phyloP scores from a whole-genome alignment of 2,888 invertebrate genomes.

The Neelides folsomi region DNA sequence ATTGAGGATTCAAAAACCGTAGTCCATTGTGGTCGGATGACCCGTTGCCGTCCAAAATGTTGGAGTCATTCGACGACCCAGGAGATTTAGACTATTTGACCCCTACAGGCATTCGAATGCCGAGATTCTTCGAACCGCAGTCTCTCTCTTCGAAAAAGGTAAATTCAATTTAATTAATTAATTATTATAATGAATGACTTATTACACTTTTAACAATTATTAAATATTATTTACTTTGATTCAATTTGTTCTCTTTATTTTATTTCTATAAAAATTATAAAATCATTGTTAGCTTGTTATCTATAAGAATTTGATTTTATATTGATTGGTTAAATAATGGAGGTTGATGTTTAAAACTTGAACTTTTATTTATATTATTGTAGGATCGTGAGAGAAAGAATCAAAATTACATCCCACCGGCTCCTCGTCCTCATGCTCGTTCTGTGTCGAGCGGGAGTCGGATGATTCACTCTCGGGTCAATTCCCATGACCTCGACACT shows the following conservation, averaged over 20 bases:
- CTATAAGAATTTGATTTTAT: not conserved
- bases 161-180: not conserved
- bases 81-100: slow-evolving; percentile 12
- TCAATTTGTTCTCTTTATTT: too few species aligned
- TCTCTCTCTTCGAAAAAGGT: slow-evolving; percentile 30
- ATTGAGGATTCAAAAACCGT: too few species aligned
- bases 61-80: not conserved
- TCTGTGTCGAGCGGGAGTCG: slow-evolving; percentile 25
- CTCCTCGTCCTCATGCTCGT: slow-evolving; percentile 28
- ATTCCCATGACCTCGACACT: slow-evolving; percentile 23
- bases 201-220: too few species aligned
- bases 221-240: too few species aligned
- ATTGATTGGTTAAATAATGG: not conserved
- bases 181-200: too few species aligned
- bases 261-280: too few species aligned
- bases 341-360: not conserved
- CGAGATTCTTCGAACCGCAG: slow-evolving; percentile 26
- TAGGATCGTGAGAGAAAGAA: slow-evolving; percentile 25
- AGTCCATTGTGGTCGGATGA: too few species aligned
- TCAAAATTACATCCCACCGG: slow-evolving; percentile 25
- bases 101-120: slow-evolving; percentile 20
- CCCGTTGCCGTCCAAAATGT: slow-evolving; percentile 12
- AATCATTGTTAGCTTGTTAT: too few species aligned
- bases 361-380: slow-evolving; percentile 4
- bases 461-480: slow-evolving; percentile 24